These are phyloP conservation scores for Trichechus manatus DNA, from an alignment of 2,113 vertebrate genomes.

Conservation along the genomic window DNA sequence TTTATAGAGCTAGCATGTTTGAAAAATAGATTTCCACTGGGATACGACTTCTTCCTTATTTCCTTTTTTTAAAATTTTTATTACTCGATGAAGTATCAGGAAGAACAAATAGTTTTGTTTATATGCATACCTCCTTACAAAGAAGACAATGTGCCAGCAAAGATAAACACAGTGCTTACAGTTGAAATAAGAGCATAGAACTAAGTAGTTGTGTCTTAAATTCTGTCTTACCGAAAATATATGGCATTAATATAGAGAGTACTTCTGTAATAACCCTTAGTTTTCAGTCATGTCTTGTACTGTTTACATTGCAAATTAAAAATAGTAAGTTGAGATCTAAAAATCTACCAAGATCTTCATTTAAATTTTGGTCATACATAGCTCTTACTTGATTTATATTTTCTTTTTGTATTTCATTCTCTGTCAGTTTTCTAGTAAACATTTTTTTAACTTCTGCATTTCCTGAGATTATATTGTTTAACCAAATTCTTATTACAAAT, in stretches of 20 bases:
- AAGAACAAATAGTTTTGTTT: conserved; percentile 47
- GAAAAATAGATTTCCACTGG: conserved; percentile 49
- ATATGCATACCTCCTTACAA: conserved; percentile 13
- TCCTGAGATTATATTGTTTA: conserved; percentile 46
- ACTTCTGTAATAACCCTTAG: background rate
- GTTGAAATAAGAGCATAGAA: conserved; percentile 23
- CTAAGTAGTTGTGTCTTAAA: conserved; percentile 7
- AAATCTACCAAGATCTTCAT: conserved; percentile 27
- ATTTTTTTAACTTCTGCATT: conserved; percentile 39
- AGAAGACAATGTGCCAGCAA: background rate
- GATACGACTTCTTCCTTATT: conserved; percentile 30
- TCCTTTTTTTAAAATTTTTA: background rate
- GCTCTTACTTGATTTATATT: conserved; percentile 27
- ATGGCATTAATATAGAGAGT: background rate
- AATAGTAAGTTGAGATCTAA: background rate
- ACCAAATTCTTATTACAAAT: conserved; percentile 47
- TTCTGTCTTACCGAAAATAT: conserved; percentile 37
- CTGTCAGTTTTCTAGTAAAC: background rate
- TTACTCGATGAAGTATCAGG: conserved; percentile 25
- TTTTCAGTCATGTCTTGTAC: conserved; percentile 25
- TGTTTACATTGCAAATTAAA: conserved; percentile 52
- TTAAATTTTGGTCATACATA: conserved; percentile 28
- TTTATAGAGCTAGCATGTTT: conserved; percentile 39
- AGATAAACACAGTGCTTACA: conserved; percentile 20
- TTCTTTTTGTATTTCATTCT: conserved; percentile 57